Evolutionary conservation across 2,888 invertebrate species (phyloP).

Genomic region (Teinopalpus imperialis): DNA sequence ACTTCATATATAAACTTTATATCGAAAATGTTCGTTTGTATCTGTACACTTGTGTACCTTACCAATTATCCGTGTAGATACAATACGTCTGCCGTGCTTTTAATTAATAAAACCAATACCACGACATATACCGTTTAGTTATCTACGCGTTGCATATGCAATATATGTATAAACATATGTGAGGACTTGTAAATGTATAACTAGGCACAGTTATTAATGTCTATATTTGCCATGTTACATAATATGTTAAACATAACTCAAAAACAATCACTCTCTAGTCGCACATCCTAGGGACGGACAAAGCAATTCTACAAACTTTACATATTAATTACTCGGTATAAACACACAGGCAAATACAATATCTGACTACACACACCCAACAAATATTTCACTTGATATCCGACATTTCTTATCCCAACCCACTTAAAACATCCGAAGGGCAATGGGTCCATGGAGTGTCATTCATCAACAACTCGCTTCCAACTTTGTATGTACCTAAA

Average conservation of each 20-base stretch:
- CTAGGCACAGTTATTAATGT: no score
- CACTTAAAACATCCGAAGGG: slow-evolving; percentile 80
- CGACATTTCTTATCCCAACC: slow-evolving; percentile 79
- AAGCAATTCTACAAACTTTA: slow-evolving; percentile 44
- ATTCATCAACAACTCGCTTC: slow-evolving; percentile 77
- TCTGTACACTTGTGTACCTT: no score
- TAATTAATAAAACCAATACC: no score
- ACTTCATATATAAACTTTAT: no score
- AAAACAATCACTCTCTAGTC: slow-evolving; percentile 42
- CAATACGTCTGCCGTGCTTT: no score
- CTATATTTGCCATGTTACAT: no score
- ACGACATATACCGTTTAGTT: no score
- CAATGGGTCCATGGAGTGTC: slow-evolving; percentile 80
- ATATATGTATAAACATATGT: no score
- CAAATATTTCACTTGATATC: slow-evolving; percentile 74
- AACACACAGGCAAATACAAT: slow-evolving; percentile 40
- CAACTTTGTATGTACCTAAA: slow-evolving; percentile 75
- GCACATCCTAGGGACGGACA: slow-evolving; percentile 29
- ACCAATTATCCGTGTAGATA: no score
- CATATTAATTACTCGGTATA: slow-evolving; percentile 58
- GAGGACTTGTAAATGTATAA: no score
- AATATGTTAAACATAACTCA: slow-evolving; percentile 28
- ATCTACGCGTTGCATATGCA: no score
- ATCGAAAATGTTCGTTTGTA: no score
- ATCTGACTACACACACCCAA: slow-evolving; percentile 41